A percentile compares a stretch with the other conserved stretches of the same genome.
Conservation (phyloP, 2,888 invertebrate species). For the Melinopterus prodromus region DNA sequence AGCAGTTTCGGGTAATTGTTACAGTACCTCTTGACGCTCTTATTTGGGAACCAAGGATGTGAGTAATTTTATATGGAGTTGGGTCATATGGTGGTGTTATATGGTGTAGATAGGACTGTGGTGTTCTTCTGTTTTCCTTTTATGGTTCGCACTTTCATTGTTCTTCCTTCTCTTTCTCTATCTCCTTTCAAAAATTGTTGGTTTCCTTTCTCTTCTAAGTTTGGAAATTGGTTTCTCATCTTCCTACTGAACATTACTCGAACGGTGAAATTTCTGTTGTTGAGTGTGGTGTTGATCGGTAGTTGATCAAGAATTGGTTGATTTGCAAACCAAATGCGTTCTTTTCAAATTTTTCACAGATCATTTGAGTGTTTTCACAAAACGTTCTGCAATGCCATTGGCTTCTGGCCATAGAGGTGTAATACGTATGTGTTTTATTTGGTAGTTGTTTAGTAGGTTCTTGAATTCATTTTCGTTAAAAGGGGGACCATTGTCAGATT, state of each 20-base stretch:
- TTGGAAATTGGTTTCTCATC: slow-evolving; percentile 16
- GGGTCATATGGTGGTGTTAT: slow-evolving; percentile 25
- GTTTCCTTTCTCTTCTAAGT: slow-evolving; percentile 14
- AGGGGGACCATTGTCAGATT: slow-evolving; percentile 29
- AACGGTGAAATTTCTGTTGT: too few species aligned
- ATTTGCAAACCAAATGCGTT: neutral
- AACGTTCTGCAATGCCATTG: slow-evolving; percentile 39
- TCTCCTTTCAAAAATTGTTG: slow-evolving; percentile 9
- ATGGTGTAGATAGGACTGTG: neutral
- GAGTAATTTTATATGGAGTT: slow-evolving; percentile 25
- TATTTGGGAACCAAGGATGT: slow-evolving; percentile 22
- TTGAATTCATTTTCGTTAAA: slow-evolving; percentile 35
- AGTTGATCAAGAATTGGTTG: slow-evolving; percentile 17
- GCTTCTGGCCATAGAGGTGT: slow-evolving; percentile 42
- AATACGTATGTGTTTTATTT: slow-evolving; percentile 36
- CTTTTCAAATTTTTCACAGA: slow-evolving; percentile 18
- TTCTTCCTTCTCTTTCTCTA: slow-evolving; percentile 22
- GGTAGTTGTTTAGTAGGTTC: slow-evolving; percentile 24
- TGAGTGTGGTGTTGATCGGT: slow-evolving; percentile 24
- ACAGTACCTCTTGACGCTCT: slow-evolving; percentile 18
- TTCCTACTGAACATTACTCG: slow-evolving; percentile 12
- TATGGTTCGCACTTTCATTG: slow-evolving; percentile 12
- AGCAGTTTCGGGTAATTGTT: slow-evolving; percentile 18
- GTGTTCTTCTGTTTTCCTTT: slow-evolving; percentile 17
- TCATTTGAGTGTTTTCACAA: slow-evolving; percentile 31